Base-by-base conservation (phyloP, 2,113 vertebrate species). In the Vanacampus margaritifer region DNA sequence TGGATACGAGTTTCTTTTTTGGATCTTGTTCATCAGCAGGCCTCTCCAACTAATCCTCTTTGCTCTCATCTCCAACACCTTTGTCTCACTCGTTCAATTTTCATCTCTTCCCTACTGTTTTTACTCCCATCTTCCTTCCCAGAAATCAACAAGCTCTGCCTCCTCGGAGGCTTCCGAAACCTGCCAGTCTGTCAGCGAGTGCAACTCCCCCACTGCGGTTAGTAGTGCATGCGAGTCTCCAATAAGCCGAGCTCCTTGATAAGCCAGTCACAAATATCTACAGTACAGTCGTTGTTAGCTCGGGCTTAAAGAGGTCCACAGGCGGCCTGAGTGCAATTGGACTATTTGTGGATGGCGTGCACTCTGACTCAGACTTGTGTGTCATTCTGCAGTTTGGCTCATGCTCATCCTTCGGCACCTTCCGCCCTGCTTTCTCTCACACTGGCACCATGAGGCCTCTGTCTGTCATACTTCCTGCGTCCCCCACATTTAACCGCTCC, bases 91-190 rank as follows among this genome's bases (percentile, higher is more conserved):
- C 58, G 60, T 58, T 63, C 16, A 43, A 61, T 69, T 54, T 67
- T 28, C 57, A 23, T 32, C 53, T 21, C 58, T 50, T 24, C 50
- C 63, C 63, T 54, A 23, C 56, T 75, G 17, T 68, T 75, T 72
- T 68, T 64, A 45, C 60, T 75, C 56, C 56, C 79, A 68, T 78
- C 64, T 82, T 60, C 72, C 79, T 65, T 74, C 67, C 79, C 93
- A 99, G 97, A 99, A 99, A 87, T 99, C 96, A 79, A 98, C 96
- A 80, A 99, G 97, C 88, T 99, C 97, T 0, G 95, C 96, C 0
- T 99, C 97, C 83, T 99, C 97, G 0, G 96, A 98, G 89, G 95
- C 97, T 72, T 98, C 96, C 1, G 96, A 99, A 83, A 96, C 95
- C 76, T 98, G 96, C 90, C 97, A 95, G 92, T 98, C 95, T 1